phyloP scores from a whole-genome alignment of 2,113 vertebrate genomes.

The Hippocampus comes region DNA sequence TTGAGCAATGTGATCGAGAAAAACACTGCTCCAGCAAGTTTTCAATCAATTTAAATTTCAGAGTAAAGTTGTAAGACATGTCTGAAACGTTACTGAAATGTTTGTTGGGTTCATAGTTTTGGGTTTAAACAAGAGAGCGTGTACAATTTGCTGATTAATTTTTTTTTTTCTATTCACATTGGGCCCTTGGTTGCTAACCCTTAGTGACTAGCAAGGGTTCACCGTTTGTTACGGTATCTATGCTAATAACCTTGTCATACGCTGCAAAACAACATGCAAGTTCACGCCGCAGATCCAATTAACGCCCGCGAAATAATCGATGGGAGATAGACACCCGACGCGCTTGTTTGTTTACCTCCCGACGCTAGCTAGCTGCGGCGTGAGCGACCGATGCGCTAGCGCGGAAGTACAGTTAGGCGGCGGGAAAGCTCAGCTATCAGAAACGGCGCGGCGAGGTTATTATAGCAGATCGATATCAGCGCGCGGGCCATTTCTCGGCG shows the following conservation, averaged over 20 bases:
- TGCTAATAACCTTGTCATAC: not conserved
- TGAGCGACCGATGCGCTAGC: not conserved
- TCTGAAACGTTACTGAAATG: no score
- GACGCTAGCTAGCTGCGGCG: not conserved
- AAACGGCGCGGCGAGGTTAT: constrained; percentile 46
- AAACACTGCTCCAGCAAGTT: not conserved
- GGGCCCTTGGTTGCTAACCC: no score
- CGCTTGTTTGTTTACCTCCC: not conserved
- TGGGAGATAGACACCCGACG: not conserved
- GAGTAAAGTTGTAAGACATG: no score
- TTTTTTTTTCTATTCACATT: no score
- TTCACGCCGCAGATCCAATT: not conserved
- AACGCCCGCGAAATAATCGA: not conserved
- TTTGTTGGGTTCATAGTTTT: no score
- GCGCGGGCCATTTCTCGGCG: constrained; percentile 35
- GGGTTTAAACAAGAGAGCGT: no score
- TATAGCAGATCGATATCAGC: constrained; percentile 61
- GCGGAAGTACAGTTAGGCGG: not conserved
- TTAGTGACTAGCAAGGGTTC: not conserved
- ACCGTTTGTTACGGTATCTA: not conserved
- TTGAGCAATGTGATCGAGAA: not conserved
- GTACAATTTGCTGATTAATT: no score
- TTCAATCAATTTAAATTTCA: no score
- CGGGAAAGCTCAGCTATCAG: constrained; percentile 40
- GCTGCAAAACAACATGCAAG: not conserved